Evolutionary conservation across 2,113 vertebrate species (phyloP).

Genomic region (Ceratotherium simum): DNA sequence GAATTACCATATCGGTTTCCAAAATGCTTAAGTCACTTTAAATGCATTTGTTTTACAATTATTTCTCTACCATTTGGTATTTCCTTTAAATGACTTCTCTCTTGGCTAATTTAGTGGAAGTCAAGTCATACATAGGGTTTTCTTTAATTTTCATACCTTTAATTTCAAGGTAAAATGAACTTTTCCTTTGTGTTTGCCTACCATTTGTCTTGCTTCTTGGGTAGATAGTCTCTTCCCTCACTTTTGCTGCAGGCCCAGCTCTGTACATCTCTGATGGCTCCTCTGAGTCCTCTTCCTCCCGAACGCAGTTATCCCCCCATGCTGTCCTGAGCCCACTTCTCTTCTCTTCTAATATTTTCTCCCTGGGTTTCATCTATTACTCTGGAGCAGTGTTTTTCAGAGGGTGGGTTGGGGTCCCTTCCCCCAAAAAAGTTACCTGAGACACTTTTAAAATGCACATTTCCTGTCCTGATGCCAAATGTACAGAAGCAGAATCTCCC

Average conservation of each 20-base stretch:
- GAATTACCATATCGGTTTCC: background rate
- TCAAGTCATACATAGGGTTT: background rate
- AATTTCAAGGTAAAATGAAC: background rate
- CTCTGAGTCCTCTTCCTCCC: background rate
- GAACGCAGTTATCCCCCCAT: background rate
- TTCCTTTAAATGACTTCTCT: constrained; percentile 24
- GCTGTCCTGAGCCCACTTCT: background rate
- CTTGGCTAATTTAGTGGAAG: background rate
- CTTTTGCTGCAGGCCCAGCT: background rate
- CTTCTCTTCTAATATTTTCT: background rate
- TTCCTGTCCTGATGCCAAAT: background rate
- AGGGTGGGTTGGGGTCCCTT: background rate
- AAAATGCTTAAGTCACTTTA: constrained; percentile 29
- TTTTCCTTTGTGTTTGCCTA: background rate
- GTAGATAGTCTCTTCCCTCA: background rate
- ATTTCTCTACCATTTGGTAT: constrained; percentile 9
- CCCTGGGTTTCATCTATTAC: background rate
- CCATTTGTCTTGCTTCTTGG: background rate
- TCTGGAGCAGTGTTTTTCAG: background rate
- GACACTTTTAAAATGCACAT: background rate
- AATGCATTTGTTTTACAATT: background rate
- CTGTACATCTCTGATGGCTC: background rate
- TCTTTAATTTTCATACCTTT: background rate
- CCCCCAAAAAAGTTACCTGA: background rate
- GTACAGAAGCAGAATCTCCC: background rate